These are phyloP conservation scores for Amphimedon queenslandica DNA, from an alignment of 37 sponge, comb jelly and placozoan species.

Conservation along the genomic window DNA sequence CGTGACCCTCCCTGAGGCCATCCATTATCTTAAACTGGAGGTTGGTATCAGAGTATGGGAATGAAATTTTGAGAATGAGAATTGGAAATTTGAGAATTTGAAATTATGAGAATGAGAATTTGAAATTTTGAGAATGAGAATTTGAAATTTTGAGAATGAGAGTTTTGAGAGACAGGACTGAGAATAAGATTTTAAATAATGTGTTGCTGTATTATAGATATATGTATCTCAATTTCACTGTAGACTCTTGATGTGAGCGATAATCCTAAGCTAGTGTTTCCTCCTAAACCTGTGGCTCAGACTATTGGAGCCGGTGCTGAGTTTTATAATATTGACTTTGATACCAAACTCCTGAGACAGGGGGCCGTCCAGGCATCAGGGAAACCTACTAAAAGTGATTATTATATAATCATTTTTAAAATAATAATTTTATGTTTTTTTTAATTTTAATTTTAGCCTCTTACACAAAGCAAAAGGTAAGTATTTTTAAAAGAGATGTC, in stretches of 20 bases:
- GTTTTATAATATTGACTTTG: constrained; percentile 95
- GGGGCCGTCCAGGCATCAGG: constrained; percentile 54
- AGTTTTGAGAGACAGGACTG: too few relatives aligned
- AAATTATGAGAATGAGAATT: not conserved
- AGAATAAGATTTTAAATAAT: too few relatives aligned
- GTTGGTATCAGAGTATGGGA: constrained; percentile 10
- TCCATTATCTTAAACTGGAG: constrained; percentile 73
- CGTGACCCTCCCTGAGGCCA: constrained; percentile 81
- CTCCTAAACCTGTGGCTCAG: constrained; percentile 82
- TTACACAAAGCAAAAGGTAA: constrained; percentile 13
- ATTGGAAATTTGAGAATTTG: not conserved
- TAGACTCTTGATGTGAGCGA: constrained; percentile 79
- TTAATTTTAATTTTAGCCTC: constrained; percentile 10
- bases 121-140: too few relatives aligned
- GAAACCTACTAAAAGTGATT: constrained; percentile 38
- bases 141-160: too few relatives aligned
- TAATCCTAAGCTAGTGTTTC: constrained; percentile 88
- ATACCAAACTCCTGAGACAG: constrained; percentile 61
- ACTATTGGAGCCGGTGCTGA: constrained; percentile 71
- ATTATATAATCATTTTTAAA: not conserved
- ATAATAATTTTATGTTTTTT: not conserved
- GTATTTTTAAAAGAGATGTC: not conserved
- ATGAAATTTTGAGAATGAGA: not conserved
- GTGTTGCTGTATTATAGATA: not conserved
- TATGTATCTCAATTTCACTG: too few relatives aligned